Base-by-base conservation (phyloP, 1,140 invertebrate genomes). In the Pteromalus puparum region DNA sequence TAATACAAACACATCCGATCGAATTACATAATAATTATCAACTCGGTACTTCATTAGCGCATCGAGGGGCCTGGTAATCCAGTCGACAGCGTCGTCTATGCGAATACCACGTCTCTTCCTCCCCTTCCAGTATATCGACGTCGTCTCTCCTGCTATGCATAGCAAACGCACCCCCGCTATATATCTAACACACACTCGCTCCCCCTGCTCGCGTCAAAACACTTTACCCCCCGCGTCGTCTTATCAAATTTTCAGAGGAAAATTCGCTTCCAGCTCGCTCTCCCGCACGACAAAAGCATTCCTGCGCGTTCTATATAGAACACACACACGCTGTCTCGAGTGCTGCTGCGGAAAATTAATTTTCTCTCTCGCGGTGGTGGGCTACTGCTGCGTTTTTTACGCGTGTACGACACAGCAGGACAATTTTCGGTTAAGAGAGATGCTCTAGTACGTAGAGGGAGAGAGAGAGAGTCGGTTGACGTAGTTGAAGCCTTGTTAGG, bases 401-500 rank as follows among this genome's bases (percentile, higher is more conserved):
- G 7, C 9, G 9, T 38, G 0, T 38, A 38, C 38, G 9, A 38
- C 1, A 42, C 38, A 1, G 48, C 48, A 15, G 24, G 24, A 68
- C 6, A 68, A 10, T 12, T 68, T 68, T 24, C 13, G 13, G n/a
- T 24, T 53, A 21, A 53, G 48, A 2, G 18, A 53, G 48, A 34
- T 34, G 30, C 4, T 34, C 30, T 34, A 34, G n/a, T 5, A 34
- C 30, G 30, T 34, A 28, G n/a, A 26, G 21, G n/a, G 65, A 24
- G 18, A 68, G 65, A 68, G 18, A 68, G 18, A 68, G 65, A 68
- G 13, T 72, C 67, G 72, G 78, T 85, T 81, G 87, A 90, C 82
- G 79, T 83, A 90, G 88, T 90, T 90, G 87, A 90, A 89, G 81
- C 85, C 89, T 90, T 90, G 89, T 90, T 90, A 90, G 86, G 88